Base-by-base conservation (phyloP, 2,797 vertebrate genomes). In the Argya squamiceps region DNA sequence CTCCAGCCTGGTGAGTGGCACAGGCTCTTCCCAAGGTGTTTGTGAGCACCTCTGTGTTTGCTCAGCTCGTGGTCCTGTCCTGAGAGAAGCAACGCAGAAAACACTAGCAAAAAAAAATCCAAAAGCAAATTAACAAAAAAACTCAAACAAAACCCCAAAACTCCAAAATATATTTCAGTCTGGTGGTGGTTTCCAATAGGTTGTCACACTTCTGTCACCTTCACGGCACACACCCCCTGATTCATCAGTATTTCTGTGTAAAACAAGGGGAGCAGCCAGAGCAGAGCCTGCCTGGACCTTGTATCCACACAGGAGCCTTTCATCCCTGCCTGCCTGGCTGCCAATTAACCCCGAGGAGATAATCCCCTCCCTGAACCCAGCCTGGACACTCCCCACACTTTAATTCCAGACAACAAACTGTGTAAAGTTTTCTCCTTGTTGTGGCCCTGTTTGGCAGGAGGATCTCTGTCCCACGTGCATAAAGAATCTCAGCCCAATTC, bases 401-500 rank as follows among this genome's bases (percentile, higher is more conserved):
- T 47, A 37, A 20, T 39, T 71, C 58, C 68, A 55, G 68, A 13
- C 9, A 18, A 21, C 34, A 47, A 41, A 41, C 34, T 1, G n/a
- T 23, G 58, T 50, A 14, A 50, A 27, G 2, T 74, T 78, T 59
- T 34, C 58, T 69, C n/a, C 69, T 53, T 22, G 49, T 19, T 36
- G 71, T 63, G 64, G 41, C n/a, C 44, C 41, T 46, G 8, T 32
- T 50, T 63, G 79, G 43, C 76, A 75, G 58, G 10, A 64, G 44
- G 26, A 24, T 50, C 36, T 47, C 37, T 37, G 60, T 39, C 22
- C 55, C 39, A 37, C 0, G 0, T 0, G 4, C 4, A 10, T 8
- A 21, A 59, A 44, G 56, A 36, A n/a, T 27, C 55, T 46, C 63
- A 30, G 2, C 5, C 37, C 21, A 1, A 17, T 53, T 39, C 15